Evolutionary conservation across 2,113 vertebrate genomes (phyloP), one percentile per base, ranked within the genome.

Genomic region (Herpetotheres cachinnans): DNA sequence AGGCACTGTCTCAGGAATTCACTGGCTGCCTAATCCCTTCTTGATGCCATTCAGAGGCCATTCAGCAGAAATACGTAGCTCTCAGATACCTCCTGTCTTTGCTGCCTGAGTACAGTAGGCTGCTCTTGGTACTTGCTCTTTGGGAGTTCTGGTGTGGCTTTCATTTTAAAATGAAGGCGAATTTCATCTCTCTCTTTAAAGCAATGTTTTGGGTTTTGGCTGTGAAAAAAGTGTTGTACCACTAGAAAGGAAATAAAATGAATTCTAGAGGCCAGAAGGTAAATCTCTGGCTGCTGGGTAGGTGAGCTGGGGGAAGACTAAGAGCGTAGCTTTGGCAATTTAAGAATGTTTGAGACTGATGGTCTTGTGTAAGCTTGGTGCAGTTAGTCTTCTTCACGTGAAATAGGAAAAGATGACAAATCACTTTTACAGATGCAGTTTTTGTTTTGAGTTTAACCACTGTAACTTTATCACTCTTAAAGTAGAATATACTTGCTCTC

Each of bases 1-100:
- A 61, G 27, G 38, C 30, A 52, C 10, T 0, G 0, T 14, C n/a
- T 52, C 0, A 0, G 47, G n/a, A 20, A 13, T 76, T 71, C n/a
- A 38, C 15, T 0, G 0, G 5, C 66, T 85, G 52, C 74, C 21
- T 56, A 22, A 72, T 77, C 24, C 34, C 25, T 44, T 76, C 44
- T 21, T 66, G 40, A 24, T 63, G 80, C 26, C 19, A 4, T 73
- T 94, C 36, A 27, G 63, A 47, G 32, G 44, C 49, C n/a, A 36
- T 76, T 83, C 25, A 9, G 4, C 1, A 1, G 44, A 76, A 85
- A 63, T 9, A 17, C 0, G 0, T 82, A 27, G 17, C 52, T 78
- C 20, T 70, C 42, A n/a, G 55, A 11, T 85, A 55, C 3, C 11
- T 18, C 2, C 6, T 30, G 10, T 65, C 61, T 91, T 1, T 52